These are phyloP conservation scores for Cebuella pygmaea DNA, from an alignment of 2,797 vertebrate species.

Conservation along the genomic window DNA sequence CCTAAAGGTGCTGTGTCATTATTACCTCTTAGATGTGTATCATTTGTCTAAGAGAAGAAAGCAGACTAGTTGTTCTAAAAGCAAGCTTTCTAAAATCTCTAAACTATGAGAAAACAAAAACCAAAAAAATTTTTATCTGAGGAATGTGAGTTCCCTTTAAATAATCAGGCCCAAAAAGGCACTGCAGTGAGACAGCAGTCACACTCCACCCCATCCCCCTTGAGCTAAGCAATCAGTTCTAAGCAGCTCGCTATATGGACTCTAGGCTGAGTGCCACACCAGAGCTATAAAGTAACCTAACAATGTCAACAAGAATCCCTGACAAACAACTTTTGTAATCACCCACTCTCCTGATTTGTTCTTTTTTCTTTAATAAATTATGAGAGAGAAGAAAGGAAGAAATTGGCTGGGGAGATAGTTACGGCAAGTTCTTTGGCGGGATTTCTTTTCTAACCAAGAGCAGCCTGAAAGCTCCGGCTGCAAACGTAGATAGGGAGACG, in stretches of 20 bases:
- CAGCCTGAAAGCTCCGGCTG: neutral
- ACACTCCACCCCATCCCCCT: neutral
- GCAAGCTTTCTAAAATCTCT: neutral
- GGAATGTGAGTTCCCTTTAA: neutral
- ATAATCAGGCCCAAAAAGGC: neutral
- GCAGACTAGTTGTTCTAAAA: neutral
- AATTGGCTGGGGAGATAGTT: neutral
- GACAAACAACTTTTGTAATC: neutral
- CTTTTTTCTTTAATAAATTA: neutral
- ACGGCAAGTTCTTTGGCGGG: neutral
- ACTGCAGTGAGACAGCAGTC: neutral
- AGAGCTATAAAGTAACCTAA: neutral
- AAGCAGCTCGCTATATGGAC: neutral
- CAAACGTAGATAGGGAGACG: neutral
- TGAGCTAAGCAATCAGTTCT: neutral
- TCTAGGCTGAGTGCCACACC: neutral
- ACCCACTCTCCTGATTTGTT: neutral
- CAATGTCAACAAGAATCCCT: neutral
- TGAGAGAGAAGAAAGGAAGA: neutral
- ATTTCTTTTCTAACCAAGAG: neutral
- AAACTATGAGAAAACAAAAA: neutral
- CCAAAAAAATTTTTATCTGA: neutral
- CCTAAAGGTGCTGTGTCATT: fast-evolving
- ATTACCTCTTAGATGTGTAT: too few relatives aligned
- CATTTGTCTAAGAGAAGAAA: neutral